Base-by-base conservation (phyloP, 53 echinoderm and acorn worm genomes). In the Antedon mediterranea region DNA sequence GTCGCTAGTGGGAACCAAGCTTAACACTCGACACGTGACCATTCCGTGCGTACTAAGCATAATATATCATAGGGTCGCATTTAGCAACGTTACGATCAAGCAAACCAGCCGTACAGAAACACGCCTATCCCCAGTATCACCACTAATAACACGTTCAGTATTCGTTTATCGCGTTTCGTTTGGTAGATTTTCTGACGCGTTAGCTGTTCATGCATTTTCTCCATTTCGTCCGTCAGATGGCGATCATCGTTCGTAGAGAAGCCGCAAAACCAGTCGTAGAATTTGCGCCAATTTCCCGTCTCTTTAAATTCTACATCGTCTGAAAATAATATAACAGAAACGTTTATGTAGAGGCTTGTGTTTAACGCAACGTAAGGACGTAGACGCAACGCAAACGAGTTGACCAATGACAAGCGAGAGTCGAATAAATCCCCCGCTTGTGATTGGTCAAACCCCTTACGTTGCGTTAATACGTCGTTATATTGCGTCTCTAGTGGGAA, bases 201-300 rank as follows among this genome's bases (percentile, higher is more conserved):
- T 32, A 93, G 31, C 28, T 73, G 76, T 43, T 93, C 92, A 30
- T 79, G 78, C 6, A n/a, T 9, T 30, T 80, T 74, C 41, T 20
- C 34, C n/a, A 85, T 73, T 34, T 84, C 88, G 57, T 86, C 86
- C 0, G 88, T 79, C 34, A 88, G 76, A 72, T 89, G 77, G 20
- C 15, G 34, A 31, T 87, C 86, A 20, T 71, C 78, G 78, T 84
- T 86, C 0, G 33, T 26, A 32, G 89, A 87, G 74, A 93, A 88
- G 0, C 98, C 98, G 44, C 98, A 98, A 79, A 98, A 93, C 86
- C 98, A 93, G 30, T 85, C 73, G 82, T 87, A 91, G 74, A 84
- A 82, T 29, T 80, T 78, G 5, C 77, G 74, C 43, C 81, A 77
- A 37, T 43, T 30, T 33, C 76, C 14, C 27, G 77, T 71, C 34